These are phyloP conservation scores for Mesaphorura yosii DNA, from an alignment of 1,140 invertebrate genomes.

Conservation along the genomic window DNA sequence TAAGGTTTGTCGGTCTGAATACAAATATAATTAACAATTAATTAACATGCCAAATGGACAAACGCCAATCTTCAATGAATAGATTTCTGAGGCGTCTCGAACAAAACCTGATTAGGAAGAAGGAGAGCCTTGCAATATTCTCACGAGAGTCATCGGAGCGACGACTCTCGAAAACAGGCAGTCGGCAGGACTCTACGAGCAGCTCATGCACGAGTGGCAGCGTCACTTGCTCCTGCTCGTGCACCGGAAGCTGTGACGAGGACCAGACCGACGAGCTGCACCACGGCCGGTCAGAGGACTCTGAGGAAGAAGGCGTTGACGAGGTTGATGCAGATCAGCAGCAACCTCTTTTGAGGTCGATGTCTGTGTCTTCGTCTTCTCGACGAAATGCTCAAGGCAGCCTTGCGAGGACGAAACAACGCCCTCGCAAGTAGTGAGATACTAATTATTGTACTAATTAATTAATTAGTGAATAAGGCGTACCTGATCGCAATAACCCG, in stretches of 20 bases:
- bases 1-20: constrained; percentile 42
- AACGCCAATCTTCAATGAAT: no score
- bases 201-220: not conserved
- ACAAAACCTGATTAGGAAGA: constrained; percentile 42
- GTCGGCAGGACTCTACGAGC: not conserved
- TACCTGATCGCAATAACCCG: no score
- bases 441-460: no score
- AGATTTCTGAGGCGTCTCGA: constrained; percentile 47
- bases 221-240: not conserved
- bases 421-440: no score
- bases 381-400: no score
- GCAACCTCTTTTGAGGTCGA: no score
- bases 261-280: not conserved
- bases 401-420: no score
- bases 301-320: not conserved
- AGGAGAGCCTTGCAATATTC: constrained; percentile 13
- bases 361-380: no score
- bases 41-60: no score
- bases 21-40: not conserved
- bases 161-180: not conserved
- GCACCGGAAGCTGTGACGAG: not conserved
- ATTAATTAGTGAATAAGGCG: no score
- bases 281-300: not conserved
- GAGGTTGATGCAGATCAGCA: not conserved
- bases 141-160: constrained; percentile 27